phyloP scores from a whole-genome alignment of 1,140 invertebrate species.

The Streblospio benedicti region DNA sequence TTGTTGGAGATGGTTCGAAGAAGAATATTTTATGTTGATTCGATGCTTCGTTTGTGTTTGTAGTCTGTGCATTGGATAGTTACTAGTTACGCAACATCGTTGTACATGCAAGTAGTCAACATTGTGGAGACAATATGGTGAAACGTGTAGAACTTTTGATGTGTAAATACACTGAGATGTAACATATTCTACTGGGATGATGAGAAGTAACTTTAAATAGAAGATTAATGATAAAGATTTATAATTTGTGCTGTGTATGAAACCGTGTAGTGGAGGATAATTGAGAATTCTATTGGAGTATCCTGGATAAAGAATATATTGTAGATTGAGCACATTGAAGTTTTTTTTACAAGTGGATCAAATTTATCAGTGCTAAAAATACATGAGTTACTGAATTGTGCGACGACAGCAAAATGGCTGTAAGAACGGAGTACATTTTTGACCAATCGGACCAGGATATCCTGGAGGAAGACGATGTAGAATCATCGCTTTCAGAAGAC shows the following conservation, averaged over 20 bases:
- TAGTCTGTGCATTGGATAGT: not conserved
- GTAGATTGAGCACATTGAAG: not conserved
- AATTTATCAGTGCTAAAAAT: not conserved
- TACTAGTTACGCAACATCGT: not conserved
- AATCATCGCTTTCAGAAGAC: no score
- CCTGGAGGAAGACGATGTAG: no score
- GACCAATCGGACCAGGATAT: no score
- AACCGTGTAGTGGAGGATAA: not conserved
- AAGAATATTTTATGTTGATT: not conserved
- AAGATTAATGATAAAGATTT: no score
- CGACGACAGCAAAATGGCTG: no score
- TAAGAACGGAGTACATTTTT: no score
- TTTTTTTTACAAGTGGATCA: not conserved
- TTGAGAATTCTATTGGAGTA: not conserved
- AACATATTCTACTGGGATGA: not conserved
- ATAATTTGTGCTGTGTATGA: no score
- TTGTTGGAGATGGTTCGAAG: not conserved
- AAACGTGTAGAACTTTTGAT: not conserved
- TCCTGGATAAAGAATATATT: not conserved
- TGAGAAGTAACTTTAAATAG: no score
- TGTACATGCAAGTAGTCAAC: not conserved
- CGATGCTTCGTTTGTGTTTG: not conserved
- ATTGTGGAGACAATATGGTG: constrained; percentile 1
- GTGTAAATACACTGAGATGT: not conserved
- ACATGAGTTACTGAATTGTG: no score